phyloP scores from a whole-genome alignment of 2,113 vertebrate species.

The Bufo bufo region DNA sequence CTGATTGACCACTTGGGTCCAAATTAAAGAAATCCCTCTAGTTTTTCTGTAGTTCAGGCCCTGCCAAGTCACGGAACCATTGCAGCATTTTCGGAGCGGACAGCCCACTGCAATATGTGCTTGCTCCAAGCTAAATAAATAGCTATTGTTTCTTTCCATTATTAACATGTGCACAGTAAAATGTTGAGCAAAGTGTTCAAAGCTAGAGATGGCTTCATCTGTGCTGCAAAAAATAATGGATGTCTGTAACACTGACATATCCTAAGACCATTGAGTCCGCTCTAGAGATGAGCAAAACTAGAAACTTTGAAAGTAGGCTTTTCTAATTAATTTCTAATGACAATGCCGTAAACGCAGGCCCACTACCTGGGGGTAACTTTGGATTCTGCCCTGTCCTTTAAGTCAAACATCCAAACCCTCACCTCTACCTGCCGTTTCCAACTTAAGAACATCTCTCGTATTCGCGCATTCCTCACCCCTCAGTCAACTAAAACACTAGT shows the following conservation, averaged over 20 bases:
- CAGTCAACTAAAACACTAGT: too few relatives aligned
- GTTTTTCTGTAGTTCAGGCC: constrained; percentile 1
- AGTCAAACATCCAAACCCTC: too few relatives aligned
- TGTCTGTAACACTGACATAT: background rate
- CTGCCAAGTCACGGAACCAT: constrained; percentile 37
- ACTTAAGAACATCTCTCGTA: too few relatives aligned
- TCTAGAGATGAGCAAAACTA: background rate
- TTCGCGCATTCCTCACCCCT: too few relatives aligned
- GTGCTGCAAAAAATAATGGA: background rate
- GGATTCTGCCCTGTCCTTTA: too few relatives aligned
- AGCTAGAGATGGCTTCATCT: background rate
- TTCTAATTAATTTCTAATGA: background rate
- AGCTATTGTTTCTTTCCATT: constrained; percentile 9
- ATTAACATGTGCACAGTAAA: background rate
- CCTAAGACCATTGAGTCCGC: background rate
- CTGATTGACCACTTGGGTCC: constrained; percentile 54
- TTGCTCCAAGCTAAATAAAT: constrained; percentile 29
- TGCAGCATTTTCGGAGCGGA: background rate
- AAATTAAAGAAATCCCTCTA: constrained; percentile 56
- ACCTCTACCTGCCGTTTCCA: too few relatives aligned
- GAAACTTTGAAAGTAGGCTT: background rate
- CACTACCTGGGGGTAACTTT: too few relatives aligned
- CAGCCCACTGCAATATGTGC: constrained; percentile 3
- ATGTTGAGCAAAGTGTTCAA: background rate
- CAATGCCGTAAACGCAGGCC: too few relatives aligned